These are phyloP conservation scores for Ochlodes sylvanus DNA, from an alignment of 2,888 invertebrate species.

Conservation along the genomic window DNA sequence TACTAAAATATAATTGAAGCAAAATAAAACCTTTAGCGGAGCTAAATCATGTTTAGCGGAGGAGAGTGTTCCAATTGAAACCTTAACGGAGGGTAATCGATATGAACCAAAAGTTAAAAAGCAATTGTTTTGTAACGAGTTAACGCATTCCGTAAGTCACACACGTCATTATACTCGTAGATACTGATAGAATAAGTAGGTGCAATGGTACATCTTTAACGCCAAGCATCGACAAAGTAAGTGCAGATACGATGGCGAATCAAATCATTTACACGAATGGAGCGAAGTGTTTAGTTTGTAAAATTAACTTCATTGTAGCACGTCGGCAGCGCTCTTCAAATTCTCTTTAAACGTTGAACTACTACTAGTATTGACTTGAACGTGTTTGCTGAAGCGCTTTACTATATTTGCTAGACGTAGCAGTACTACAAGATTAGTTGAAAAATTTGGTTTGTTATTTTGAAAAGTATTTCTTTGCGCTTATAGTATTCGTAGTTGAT, in stretches of 20 bases:
- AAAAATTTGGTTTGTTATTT: neutral
- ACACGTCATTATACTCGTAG: neutral
- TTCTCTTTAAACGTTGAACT: conserved; percentile 31
- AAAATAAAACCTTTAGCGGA: no score
- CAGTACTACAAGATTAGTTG: neutral
- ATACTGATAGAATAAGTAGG: neutral
- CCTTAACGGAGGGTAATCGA: no score
- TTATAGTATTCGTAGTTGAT: no score
- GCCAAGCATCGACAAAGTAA: neutral
- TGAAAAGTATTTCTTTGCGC: neutral
- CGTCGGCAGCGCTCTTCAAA: conserved; percentile 49
- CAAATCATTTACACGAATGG: conserved; percentile 32
- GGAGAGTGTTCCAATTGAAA: no score
- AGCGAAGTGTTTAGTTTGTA: conserved; percentile 61
- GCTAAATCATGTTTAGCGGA: no score
- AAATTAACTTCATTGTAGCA: conserved; percentile 70
- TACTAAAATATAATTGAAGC: no score
- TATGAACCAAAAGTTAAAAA: no score
- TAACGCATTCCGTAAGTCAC: no score
- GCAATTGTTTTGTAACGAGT: no score
- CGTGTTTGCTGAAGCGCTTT: conserved; percentile 33
- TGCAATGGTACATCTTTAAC: neutral
- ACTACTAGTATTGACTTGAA: conserved; percentile 31
- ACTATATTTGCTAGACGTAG: conserved; percentile 25
- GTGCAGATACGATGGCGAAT: neutral